A percentile compares a stretch with the other conserved stretches of the same genome.
Conservation (phyloP, 2,113 vertebrate species). For the Cygnus atratus region DNA sequence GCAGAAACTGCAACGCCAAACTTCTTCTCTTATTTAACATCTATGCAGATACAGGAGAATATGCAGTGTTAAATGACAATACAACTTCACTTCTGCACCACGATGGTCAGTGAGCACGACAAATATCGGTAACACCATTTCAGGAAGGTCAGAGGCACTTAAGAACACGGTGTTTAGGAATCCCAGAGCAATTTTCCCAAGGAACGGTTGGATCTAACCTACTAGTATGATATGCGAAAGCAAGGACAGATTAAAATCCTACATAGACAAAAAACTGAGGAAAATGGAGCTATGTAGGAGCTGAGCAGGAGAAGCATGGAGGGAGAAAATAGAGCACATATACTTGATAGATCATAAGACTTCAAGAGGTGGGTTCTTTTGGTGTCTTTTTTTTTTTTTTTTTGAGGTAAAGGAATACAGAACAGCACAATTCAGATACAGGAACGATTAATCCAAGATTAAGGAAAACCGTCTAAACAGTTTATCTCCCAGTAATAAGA, state of each 20-base stretch:
- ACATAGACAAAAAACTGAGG: not conserved
- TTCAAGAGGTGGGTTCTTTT: not conserved
- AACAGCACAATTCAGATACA: slow-evolving; percentile 68
- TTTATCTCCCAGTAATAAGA: slow-evolving; percentile 84
- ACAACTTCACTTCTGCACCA: not conserved
- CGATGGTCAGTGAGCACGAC: not conserved
- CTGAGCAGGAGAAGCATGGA: not conserved
- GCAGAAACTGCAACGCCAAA: not conserved
- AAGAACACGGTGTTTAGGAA: not conserved
- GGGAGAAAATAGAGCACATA: not conserved
- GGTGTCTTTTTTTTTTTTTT: not conserved
- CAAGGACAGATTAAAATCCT: slow-evolving; percentile 19
- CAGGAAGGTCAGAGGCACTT: not conserved
- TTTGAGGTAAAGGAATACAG: slow-evolving; percentile 70
- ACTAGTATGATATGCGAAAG: not conserved
- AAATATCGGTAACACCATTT: not conserved
- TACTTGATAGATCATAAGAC: slow-evolving; percentile 36
- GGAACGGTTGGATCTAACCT: slow-evolving; percentile 6
- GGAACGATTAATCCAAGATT: slow-evolving; percentile 82
- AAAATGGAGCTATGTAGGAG: not conserved
- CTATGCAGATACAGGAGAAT: not conserved
- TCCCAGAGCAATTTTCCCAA: not conserved
- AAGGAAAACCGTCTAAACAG: slow-evolving; percentile 83
- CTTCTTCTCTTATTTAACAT: not conserved
- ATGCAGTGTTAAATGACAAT: not conserved